Evolutionary conservation across 2,113 vertebrate genomes (phyloP).

Genomic region (Haliaeetus leucogaster): DNA sequence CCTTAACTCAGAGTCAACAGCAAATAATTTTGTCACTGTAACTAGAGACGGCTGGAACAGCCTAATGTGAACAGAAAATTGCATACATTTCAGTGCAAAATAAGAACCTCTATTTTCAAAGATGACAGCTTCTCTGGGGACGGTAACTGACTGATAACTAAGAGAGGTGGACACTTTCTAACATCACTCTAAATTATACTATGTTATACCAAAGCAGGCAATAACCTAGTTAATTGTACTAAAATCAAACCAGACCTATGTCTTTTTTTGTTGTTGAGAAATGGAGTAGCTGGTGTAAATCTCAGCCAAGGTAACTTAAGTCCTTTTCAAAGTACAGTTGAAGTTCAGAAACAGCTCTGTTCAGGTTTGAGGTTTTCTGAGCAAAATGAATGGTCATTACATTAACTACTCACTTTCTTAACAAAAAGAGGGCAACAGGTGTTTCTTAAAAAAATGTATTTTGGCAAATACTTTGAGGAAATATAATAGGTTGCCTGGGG

Average conservation of each 20-base stretch:
- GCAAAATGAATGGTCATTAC: not conserved
- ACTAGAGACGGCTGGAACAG: not conserved
- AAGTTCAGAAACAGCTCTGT: not conserved
- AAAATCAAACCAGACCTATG: not conserved
- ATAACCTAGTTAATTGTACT: not conserved
- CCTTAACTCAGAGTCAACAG: not conserved
- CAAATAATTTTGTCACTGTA: not conserved
- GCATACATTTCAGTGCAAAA: not conserved
- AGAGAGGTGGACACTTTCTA: not conserved
- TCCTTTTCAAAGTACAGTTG: not conserved
- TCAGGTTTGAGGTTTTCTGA: not conserved
- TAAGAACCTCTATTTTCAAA: not conserved
- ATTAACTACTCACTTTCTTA: not conserved
- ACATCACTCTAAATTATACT: not conserved
- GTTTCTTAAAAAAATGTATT: not conserved
- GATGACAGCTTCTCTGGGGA: not conserved
- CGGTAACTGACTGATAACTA: not conserved
- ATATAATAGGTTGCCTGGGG: not conserved
- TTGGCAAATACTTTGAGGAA: not conserved
- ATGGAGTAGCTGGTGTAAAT: not conserved
- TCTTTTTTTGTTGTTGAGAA: not conserved
- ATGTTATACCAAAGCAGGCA: not conserved
- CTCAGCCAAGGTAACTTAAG: not conserved
- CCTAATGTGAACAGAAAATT: not conserved
- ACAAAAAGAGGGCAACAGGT: not conserved